Evolutionary conservation across 2,113 vertebrate species (phyloP).

Genomic region (Nyctereutes procyonoides): DNA sequence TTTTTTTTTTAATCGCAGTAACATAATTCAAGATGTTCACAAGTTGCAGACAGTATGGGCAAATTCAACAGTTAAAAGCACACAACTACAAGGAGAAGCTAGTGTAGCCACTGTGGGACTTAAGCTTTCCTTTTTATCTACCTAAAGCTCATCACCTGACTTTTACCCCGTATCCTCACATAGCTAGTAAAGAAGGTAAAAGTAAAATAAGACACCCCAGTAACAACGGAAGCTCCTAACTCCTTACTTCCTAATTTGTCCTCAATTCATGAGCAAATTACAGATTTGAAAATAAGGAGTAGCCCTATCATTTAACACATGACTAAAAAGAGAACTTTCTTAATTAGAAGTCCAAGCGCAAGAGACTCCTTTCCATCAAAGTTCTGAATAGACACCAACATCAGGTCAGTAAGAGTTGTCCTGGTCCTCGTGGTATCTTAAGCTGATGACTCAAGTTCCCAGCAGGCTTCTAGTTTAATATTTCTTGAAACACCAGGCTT

Average conservation of each 20-base stretch:
- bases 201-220: slow-evolving; percentile 26
- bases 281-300: slow-evolving; percentile 28
- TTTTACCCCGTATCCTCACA: neutral
- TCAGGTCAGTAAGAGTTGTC: neutral
- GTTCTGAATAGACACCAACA: slow-evolving; percentile 54
- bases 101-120: neutral
- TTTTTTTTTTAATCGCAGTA: neutral
- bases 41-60: neutral
- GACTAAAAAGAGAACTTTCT: slow-evolving; percentile 58
- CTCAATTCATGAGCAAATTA: slow-evolving; percentile 34
- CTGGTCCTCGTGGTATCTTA: slow-evolving; percentile 18
- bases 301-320: slow-evolving; percentile 28
- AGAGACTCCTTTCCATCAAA: slow-evolving; percentile 45
- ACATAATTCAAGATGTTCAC: neutral
- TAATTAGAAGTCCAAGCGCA: slow-evolving; percentile 58
- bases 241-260: neutral
- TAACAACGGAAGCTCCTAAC: slow-evolving; percentile 25
- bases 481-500: slow-evolving; percentile 69
- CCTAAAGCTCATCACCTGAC: neutral
- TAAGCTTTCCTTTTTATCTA: neutral
- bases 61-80: slow-evolving; percentile 43
- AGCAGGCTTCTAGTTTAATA: slow-evolving; percentile 54
- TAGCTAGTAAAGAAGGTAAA: neutral
- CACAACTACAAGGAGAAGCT: neutral
- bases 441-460: slow-evolving; percentile 68